These are phyloP conservation scores for Ancistrus triradiatus DNA, from an alignment of 2,113 vertebrate genomes.

Conservation along the genomic window DNA sequence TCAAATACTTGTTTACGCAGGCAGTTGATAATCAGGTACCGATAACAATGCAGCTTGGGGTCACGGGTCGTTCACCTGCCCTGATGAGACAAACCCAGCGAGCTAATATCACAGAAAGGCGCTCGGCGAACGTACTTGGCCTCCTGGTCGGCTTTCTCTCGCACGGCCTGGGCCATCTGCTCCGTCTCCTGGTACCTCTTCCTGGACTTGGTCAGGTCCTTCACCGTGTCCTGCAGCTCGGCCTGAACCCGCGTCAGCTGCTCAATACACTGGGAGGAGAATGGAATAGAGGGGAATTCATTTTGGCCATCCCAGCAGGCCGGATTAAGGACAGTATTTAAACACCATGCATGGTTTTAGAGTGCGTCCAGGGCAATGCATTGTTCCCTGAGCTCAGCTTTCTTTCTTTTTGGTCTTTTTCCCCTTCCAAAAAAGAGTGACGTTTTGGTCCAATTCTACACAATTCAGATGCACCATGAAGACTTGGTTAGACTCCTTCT, in stretches of 20 bases:
- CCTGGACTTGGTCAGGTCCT: slow-evolving; percentile 84
- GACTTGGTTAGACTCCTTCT: no score
- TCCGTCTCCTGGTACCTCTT: slow-evolving; percentile 86
- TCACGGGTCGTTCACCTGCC: not conserved
- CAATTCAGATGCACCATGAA: no score
- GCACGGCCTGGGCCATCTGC: slow-evolving; percentile 82
- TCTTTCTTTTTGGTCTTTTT: no score
- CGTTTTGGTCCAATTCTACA: no score
- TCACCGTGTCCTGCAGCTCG: slow-evolving; percentile 82
- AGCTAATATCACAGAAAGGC: not conserved
- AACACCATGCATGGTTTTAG: no score
- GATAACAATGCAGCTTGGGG: not conserved
- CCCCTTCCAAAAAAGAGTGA: no score
- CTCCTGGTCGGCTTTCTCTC: slow-evolving; percentile 84
- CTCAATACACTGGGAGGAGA: slow-evolving; percentile 72
- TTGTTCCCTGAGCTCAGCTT: no score
- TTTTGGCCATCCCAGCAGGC: no score
- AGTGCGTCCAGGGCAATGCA: no score
- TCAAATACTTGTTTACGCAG: no score
- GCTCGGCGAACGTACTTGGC: slow-evolving; percentile 74
- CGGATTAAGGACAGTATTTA: no score
- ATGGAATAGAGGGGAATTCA: not conserved
- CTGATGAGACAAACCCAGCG: not conserved
- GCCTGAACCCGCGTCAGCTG: slow-evolving; percentile 80
- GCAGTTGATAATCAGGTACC: no score